Conservation (phyloP, 2,888 invertebrate species). For the Nowickia ferox region DNA sequence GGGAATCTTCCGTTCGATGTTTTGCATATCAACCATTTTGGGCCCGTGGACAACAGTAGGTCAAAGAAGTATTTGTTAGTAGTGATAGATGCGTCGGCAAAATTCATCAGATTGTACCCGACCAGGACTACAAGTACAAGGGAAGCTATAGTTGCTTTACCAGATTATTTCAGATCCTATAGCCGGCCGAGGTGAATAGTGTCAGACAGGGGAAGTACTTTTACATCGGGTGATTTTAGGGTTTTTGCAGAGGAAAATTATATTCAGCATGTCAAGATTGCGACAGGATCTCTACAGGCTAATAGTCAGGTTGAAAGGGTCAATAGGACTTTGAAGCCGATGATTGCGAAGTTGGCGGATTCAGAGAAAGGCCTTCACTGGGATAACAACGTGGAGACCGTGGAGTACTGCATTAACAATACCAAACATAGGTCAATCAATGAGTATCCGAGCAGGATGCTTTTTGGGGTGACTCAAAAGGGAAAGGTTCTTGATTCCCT, state of each 20-base stretch:
- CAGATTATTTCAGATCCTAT: slow-evolving; percentile 71
- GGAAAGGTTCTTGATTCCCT: slow-evolving; percentile 56
- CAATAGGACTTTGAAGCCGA: slow-evolving; percentile 70
- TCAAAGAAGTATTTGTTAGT: slow-evolving; percentile 56
- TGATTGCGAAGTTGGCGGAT: slow-evolving; percentile 68
- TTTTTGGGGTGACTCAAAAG: slow-evolving; percentile 66
- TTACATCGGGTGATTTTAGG: slow-evolving; percentile 43
- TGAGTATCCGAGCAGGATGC: slow-evolving; percentile 64
- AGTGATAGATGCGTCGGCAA: slow-evolving; percentile 58
- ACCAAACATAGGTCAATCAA: slow-evolving; percentile 55
- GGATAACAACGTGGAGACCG: slow-evolving; percentile 56
- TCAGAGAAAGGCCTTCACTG: slow-evolving; percentile 43
- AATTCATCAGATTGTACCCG: slow-evolving; percentile 62
- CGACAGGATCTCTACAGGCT: slow-evolving; percentile 67
- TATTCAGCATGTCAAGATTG: slow-evolving; percentile 56
- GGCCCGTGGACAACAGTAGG: slow-evolving; percentile 49
- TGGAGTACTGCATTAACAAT: slow-evolving; percentile 58
- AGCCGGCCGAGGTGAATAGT: slow-evolving; percentile 68
- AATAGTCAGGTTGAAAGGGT: slow-evolving; percentile 74
- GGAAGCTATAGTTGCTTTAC: slow-evolving; percentile 64
- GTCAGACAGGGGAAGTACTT: slow-evolving; percentile 18
- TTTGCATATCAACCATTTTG: slow-evolving; percentile 60
- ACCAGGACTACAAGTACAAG: slow-evolving; percentile 53
- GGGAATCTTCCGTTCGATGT: slow-evolving; percentile 39
- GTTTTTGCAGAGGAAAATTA: slow-evolving; percentile 31